Conservation (phyloP, 2,113 vertebrate species). For the Climacteris rufus region DNA sequence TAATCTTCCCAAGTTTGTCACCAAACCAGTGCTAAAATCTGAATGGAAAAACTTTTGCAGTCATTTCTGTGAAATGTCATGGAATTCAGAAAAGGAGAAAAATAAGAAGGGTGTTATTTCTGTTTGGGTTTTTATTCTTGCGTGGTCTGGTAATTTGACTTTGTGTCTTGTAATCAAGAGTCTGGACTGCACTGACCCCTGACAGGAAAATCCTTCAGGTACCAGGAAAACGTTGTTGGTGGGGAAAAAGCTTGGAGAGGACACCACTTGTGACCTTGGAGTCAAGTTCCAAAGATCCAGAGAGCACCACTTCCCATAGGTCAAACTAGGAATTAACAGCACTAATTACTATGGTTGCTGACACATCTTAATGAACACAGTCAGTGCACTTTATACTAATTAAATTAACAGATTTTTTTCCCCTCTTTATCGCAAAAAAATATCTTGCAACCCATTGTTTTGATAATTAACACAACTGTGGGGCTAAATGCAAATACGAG, state of each 20-base stretch:
- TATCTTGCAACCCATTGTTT: background rate
- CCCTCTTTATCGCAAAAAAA: background rate
- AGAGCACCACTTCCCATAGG: background rate
- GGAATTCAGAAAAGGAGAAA: background rate
- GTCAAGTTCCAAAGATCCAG: background rate
- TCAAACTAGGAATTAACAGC: background rate
- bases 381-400: background rate
- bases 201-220: background rate
- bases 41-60: constrained; percentile 54
- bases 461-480: background rate
- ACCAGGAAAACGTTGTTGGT: background rate
- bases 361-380: background rate
- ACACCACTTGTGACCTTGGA: background rate
- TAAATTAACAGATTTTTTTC: background rate
- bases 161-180: background rate
- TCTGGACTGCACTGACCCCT: background rate
- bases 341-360: background rate
- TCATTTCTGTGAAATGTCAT: constrained; percentile 41
- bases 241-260: background rate
- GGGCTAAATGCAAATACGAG: background rate
- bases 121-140: background rate
- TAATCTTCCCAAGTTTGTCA: constrained; percentile 57
- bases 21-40: constrained; percentile 32
- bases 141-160: background rate
- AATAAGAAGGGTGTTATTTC: background rate